phyloP scores from a whole-genome alignment of 2,113 vertebrate genomes.

The Colius striatus region DNA sequence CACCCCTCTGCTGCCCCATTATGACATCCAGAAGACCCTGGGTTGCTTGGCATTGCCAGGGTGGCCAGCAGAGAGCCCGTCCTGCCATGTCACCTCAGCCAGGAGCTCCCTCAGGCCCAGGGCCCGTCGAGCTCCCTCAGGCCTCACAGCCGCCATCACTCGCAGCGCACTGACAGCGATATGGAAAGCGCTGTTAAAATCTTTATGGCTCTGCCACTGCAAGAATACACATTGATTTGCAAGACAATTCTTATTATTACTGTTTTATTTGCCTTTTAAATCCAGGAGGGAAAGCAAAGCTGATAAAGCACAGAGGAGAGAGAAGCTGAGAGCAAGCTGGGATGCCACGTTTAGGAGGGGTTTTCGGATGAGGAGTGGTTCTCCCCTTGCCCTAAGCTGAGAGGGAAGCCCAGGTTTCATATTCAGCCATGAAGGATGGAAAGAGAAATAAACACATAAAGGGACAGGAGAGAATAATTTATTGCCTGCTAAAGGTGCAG shows the following conservation, averaged over 20 bases:
- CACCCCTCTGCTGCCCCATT: background rate
- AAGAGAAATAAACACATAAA: background rate
- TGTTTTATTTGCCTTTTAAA: background rate
- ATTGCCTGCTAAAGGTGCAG: slow-evolving; percentile 50
- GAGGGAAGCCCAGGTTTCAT: background rate
- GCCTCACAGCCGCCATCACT: background rate
- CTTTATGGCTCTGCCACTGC: background rate
- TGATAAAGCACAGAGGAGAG: background rate
- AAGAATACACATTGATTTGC: background rate
- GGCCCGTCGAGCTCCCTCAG: background rate
- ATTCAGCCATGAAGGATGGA: background rate
- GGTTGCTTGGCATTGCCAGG: background rate
- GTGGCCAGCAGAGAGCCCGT: background rate
- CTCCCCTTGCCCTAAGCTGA: background rate
- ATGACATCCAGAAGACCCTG: accelerated
- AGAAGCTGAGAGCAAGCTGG: background rate
- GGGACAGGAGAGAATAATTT: slow-evolving; percentile 27
- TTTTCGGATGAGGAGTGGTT: background rate
- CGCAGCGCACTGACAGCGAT: background rate
- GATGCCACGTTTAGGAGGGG: background rate
- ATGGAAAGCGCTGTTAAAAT: background rate
- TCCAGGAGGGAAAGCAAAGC: background rate
- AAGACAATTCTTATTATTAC: background rate
- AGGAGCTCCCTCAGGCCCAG: accelerated
- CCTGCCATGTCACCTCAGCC: background rate